These are phyloP conservation scores for Carduelis carduelis DNA, from an alignment of 2,797 vertebrate species.

Conservation along the genomic window DNA sequence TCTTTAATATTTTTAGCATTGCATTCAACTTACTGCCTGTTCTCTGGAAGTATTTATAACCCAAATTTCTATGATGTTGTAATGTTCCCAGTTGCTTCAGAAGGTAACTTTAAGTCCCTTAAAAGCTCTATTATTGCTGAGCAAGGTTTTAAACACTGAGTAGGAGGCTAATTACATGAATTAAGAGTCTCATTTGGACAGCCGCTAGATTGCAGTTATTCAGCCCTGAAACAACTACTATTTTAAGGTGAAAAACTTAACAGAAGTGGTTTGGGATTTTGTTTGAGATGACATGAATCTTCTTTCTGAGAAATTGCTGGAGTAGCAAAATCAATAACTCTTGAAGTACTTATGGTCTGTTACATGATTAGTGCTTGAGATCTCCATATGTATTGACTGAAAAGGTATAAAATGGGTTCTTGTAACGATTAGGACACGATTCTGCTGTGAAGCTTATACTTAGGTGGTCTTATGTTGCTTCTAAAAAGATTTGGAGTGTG, in stretches of 20 bases:
- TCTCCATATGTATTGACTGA: not conserved
- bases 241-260: not conserved
- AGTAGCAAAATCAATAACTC: not conserved
- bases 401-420: not conserved
- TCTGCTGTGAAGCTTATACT: not conserved
- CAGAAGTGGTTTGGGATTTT: not conserved
- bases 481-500: not conserved
- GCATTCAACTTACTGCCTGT: not conserved
- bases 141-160: not conserved
- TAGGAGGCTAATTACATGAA: not conserved
- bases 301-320: not conserved
- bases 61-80: not conserved
- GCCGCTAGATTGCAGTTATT: not conserved
- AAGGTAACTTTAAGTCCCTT: not conserved
- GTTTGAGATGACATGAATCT: not conserved
- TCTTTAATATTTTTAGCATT: not conserved
- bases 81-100: not conserved
- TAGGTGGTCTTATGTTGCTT: not conserved
- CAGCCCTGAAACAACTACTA: not conserved
- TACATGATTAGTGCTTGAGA: not conserved
- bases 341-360: not conserved
- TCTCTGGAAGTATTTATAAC: not conserved
- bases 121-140: not conserved
- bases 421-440: not conserved
- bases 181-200: not conserved